A percentile compares a stretch with the other conserved stretches of the same genome.
Conservation (phyloP, 2,888 invertebrate genomes). For the Minunthozetes semirufus region DNA sequence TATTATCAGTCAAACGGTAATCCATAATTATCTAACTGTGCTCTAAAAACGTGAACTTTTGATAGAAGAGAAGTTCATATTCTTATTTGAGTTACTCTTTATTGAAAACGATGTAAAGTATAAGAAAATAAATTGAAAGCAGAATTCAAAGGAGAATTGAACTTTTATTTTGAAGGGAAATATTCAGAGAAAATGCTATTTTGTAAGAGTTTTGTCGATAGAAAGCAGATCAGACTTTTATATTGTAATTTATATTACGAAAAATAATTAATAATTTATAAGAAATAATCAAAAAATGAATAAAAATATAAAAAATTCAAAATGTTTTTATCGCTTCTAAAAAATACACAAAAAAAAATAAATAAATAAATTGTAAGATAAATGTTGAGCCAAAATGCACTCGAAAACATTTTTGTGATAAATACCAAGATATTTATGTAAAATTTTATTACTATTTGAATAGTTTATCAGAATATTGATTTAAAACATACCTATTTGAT, state of each 20-base stretch:
- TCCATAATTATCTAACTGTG: too few species aligned
- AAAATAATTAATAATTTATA: conserved; percentile 1
- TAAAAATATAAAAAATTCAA: not conserved
- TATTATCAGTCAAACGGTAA: too few species aligned
- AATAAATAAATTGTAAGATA: not conserved
- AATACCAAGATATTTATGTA: conserved; percentile 19
- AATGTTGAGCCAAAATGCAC: conserved; percentile 21
- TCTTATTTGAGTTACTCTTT: too few species aligned
- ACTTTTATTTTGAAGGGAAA: not conserved
- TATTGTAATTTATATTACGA: conserved; percentile 7
- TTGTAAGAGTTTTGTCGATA: not conserved
- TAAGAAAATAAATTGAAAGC: not conserved
- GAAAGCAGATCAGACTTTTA: not conserved
- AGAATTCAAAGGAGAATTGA: not conserved
- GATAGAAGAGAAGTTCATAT: too few species aligned
- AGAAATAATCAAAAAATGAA: not conserved
- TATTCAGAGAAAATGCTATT: not conserved
- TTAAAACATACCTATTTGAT: not conserved
- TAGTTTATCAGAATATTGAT: not conserved
- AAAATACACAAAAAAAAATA: not conserved
- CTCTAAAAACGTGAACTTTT: too few species aligned
- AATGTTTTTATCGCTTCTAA: too few species aligned
- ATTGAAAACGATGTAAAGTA: too few species aligned
- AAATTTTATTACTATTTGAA: conserved; percentile 23
- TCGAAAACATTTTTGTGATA: conserved; percentile 26